phyloP scores from a whole-genome alignment of 2,888 invertebrate species.

The Machimus atricapillus region DNA sequence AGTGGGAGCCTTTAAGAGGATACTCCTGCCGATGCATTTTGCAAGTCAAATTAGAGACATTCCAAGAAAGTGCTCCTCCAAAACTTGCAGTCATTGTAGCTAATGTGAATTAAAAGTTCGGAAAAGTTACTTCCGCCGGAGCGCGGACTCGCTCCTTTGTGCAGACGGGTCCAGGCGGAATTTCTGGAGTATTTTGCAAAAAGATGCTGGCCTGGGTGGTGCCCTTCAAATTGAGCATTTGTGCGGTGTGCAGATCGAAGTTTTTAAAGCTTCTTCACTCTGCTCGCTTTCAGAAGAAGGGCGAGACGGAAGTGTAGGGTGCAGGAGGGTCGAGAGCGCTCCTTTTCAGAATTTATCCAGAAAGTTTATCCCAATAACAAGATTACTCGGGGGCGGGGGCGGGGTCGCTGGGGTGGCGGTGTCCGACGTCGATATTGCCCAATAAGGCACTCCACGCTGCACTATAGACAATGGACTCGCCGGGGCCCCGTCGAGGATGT shows the following conservation, averaged over 20 bases:
- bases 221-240: slow-evolving; percentile 8
- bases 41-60: slow-evolving; percentile 33
- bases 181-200: not conserved
- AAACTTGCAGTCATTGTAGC: slow-evolving; percentile 28
- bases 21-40: slow-evolving; percentile 17
- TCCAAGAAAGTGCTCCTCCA: slow-evolving; percentile 15
- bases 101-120: slow-evolving; percentile 33
- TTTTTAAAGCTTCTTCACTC: not conserved
- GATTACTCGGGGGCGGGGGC: not conserved
- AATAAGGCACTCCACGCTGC: not conserved
- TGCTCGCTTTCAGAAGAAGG: not conserved
- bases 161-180: not conserved
- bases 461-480: not conserved
- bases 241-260: not conserved
- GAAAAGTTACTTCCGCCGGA: slow-evolving; percentile 18
- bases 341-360: slow-evolving; percentile 1
- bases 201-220: not conserved
- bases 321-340: not conserved
- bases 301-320: not conserved
- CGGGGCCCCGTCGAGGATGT: not conserved
- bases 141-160: not conserved
- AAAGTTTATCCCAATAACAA: slow-evolving; percentile 21
- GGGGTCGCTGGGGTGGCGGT: not conserved
- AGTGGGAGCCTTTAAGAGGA: not conserved
- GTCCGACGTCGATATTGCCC: not conserved